Percentiles rank a stretch among this genome's conserved stretches.
These are phyloP conservation scores for Myrmecophaga tridactyla DNA, from an alignment of 2,113 vertebrate genomes.

Conservation along the genomic window DNA sequence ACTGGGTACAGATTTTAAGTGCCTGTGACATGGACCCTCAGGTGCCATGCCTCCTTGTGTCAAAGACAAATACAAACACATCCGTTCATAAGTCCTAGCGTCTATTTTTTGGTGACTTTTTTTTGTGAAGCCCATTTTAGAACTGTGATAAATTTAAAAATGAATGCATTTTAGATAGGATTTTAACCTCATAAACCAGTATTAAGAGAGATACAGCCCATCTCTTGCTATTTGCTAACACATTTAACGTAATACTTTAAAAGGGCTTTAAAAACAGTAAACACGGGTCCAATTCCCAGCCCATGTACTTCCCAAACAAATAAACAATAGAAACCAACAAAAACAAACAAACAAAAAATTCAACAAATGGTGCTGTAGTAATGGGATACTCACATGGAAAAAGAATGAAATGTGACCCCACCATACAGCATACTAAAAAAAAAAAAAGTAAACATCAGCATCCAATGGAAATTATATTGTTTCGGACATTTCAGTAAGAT, in stretches of 20 bases:
- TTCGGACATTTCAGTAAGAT: neutral
- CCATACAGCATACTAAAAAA: no score
- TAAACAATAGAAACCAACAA: no score
- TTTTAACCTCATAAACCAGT: neutral
- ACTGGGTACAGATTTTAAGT: neutral
- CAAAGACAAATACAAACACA: neutral
- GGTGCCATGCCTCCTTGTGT: neutral
- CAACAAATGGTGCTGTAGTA: no score
- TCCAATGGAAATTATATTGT: neutral
- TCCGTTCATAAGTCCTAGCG: neutral
- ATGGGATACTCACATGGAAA: no score
- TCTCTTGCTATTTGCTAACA: neutral
- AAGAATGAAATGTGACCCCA: no score
- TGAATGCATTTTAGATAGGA: neutral
- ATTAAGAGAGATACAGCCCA: neutral
- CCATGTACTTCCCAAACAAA: no score
- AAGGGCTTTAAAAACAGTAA: neutral
- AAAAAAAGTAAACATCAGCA: neutral
- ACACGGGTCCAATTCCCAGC: no score
- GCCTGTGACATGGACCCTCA: neutral
- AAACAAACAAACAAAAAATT: no score
- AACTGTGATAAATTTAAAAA: neutral
- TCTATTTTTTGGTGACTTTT: neutral
- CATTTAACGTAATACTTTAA: neutral
- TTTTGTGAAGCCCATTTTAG: neutral